Percentiles rank a stretch among this genome's conserved stretches.
Conservation (phyloP, 2,888 invertebrate species). For the Melangyna quadrimaculata region DNA sequence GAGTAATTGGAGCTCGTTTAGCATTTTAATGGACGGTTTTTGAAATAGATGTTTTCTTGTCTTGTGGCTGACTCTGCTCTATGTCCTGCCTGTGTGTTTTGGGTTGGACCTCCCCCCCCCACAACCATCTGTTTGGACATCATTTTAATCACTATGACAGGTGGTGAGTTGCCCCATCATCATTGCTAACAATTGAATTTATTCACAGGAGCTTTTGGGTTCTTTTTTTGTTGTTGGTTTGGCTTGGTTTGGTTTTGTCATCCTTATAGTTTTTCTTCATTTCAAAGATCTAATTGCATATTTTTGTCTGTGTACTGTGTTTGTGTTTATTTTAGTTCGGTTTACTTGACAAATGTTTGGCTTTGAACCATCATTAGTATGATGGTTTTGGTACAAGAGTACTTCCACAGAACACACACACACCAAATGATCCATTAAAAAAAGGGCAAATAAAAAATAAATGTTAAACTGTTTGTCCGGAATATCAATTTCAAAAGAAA, state of each 20-base stretch:
- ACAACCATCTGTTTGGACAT: conserved; percentile 55
- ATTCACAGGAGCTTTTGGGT: conserved; percentile 21
- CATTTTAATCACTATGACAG: conserved; percentile 68
- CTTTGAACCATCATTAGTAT: conserved; percentile 20
- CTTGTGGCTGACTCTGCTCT: background rate
- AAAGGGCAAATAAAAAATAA: background rate
- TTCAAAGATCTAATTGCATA: conserved; percentile 38
- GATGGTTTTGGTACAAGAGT: background rate
- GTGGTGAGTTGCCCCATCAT: conserved; percentile 50
- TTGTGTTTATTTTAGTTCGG: background rate
- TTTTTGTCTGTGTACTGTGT: background rate
- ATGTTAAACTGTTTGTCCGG: conserved; percentile 6
- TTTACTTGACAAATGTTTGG: conserved; percentile 19
- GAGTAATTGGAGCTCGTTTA: conserved; percentile 71
- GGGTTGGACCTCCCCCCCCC: background rate
- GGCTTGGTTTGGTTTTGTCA: background rate
- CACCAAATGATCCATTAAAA: conserved; percentile 8
- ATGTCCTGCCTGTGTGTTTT: too few species aligned
- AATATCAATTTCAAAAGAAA: conserved; percentile 28
- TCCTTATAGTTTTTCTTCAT: background rate
- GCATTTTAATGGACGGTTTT: conserved; percentile 69
- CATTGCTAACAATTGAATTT: conserved; percentile 45
- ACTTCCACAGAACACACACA: background rate
- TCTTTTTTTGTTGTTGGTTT: background rate
- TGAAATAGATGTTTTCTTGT: conserved; percentile 47